A percentile compares a stretch with the other conserved stretches of the same genome.
phyloP scores from a whole-genome alignment of 2,113 vertebrate species.

The Myanophis thanlyinensis region DNA sequence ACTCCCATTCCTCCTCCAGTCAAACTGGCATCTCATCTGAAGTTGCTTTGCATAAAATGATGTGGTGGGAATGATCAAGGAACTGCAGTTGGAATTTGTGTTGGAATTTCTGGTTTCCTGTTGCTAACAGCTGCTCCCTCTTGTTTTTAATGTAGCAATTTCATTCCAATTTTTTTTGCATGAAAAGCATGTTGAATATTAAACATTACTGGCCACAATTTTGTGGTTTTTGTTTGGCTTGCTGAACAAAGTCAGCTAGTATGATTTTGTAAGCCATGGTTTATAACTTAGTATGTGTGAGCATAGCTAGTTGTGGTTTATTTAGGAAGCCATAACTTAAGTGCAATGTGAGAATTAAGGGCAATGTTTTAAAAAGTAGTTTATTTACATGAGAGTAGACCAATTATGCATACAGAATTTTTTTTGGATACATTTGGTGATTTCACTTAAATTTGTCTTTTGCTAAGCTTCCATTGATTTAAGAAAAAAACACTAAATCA shows the following conservation, averaged over 20 bases:
- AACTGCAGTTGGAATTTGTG: background rate
- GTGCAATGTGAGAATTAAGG: background rate
- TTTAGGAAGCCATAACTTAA: background rate
- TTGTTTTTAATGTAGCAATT: background rate
- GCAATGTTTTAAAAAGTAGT: background rate
- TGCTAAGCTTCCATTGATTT: background rate
- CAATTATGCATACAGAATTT: background rate
- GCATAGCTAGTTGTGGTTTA: background rate
- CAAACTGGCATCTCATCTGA: background rate
- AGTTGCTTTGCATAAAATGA: background rate
- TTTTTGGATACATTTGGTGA: background rate
- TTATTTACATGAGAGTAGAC: background rate
- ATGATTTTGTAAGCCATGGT: background rate
- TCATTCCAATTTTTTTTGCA: background rate
- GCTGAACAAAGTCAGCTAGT: background rate
- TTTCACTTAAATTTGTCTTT: background rate
- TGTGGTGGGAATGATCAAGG: background rate
- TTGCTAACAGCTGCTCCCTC: background rate
- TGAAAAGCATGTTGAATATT: background rate
- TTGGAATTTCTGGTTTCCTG: background rate
- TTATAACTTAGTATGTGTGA: background rate
- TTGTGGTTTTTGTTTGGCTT: background rate
- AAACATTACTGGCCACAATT: background rate
- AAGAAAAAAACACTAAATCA: background rate
- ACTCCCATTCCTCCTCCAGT: background rate